Percentiles rank a stretch among this genome's conserved stretches.
Conservation (phyloP, 2,797 vertebrate species). For the Microchirus variegatus region DNA sequence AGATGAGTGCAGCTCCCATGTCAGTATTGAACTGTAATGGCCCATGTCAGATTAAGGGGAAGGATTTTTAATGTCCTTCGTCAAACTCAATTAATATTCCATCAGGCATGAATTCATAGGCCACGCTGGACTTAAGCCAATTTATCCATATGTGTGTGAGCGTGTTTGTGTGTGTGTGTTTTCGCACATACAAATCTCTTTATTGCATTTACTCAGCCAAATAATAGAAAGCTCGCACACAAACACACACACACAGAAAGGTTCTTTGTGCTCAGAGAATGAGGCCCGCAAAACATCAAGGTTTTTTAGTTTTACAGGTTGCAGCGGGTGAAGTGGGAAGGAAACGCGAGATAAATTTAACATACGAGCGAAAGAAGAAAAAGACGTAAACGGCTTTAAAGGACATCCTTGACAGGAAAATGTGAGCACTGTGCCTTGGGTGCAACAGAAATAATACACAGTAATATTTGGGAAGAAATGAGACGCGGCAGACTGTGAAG, state of each 20-base stretch:
- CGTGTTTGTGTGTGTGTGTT: slow-evolving; percentile 14
- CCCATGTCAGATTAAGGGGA: slow-evolving; percentile 76
- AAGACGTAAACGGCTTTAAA: slow-evolving; percentile 12
- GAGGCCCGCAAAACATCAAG: slow-evolving; percentile 45
- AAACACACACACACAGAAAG: slow-evolving; percentile 8
- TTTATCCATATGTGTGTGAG: too few species aligned
- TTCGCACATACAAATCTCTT: slow-evolving; percentile 13
- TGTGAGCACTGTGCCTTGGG: slow-evolving; percentile 7
- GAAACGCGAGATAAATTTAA: slow-evolving; percentile 21
- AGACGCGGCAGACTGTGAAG: slow-evolving; percentile 20
- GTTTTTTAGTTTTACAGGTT: too few species aligned
- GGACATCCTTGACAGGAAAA: slow-evolving; percentile 2
- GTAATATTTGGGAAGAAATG: slow-evolving; percentile 1
- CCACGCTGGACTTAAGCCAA: slow-evolving; percentile 66
- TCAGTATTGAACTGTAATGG: slow-evolving; percentile 76
- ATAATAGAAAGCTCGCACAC: slow-evolving; percentile 16
- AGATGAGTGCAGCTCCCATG: slow-evolving; percentile 66
- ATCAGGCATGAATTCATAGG: slow-evolving; percentile 70
- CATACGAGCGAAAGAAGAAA: slow-evolving; percentile 3
- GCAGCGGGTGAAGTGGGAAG: slow-evolving; percentile 14
- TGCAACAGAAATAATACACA: slow-evolving; percentile 4
- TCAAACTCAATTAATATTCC: slow-evolving; percentile 84
- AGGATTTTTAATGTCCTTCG: slow-evolving; percentile 78
- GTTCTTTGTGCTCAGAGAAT: slow-evolving; percentile 23
- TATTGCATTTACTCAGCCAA: slow-evolving; percentile 29